Conservation (phyloP, 2,113 vertebrate species). For the Dicentrarchus labrax region DNA sequence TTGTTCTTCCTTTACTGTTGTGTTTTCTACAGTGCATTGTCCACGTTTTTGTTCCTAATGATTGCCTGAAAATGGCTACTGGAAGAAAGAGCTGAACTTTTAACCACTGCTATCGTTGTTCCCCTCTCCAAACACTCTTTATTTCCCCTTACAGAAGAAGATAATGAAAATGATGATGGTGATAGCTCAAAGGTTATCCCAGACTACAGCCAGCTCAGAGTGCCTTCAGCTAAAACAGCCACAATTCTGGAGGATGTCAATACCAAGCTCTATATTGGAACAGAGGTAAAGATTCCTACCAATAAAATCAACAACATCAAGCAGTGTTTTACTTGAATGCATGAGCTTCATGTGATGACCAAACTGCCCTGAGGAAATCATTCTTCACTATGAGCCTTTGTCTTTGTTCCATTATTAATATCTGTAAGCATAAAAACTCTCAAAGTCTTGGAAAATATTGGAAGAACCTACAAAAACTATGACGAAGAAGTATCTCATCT, state of each 20-base stretch:
- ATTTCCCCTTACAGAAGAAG: slow-evolving; percentile 75
- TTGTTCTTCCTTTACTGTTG: neutral
- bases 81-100: neutral
- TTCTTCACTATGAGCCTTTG: neutral
- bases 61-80: neutral
- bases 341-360: neutral
- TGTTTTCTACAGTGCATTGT: neutral
- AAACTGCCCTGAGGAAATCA: neutral
- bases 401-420: too few species aligned
- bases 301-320: neutral
- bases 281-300: slow-evolving; percentile 85
- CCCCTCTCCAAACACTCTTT: neutral
- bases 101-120: neutral
- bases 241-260: slow-evolving; percentile 83
- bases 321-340: neutral
- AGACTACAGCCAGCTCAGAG: slow-evolving; percentile 76
- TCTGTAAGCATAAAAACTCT: too few species aligned
- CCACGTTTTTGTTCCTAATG: neutral
- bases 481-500: too few species aligned
- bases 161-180: slow-evolving; percentile 10
- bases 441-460: neutral
- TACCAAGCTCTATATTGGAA: slow-evolving; percentile 89
- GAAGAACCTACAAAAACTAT: too few species aligned
- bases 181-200: slow-evolving; percentile 29
- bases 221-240: slow-evolving; percentile 76